Evolutionary conservation across 2,888 invertebrate species (phyloP).

Genomic region (Lingula anatina): DNA sequence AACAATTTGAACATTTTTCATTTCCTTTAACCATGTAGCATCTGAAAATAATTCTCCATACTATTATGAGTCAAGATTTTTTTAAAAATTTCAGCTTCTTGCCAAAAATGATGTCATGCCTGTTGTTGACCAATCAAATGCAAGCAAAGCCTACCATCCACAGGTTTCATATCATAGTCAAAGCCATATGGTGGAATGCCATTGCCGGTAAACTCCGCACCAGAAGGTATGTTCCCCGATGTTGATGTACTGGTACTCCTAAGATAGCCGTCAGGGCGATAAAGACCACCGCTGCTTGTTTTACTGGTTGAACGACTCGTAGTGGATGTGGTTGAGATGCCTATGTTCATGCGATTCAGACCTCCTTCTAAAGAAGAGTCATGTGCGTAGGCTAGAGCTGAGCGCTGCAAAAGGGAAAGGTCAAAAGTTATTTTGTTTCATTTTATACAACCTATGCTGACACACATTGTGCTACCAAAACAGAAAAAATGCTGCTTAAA

Average conservation of each 20-base stretch:
- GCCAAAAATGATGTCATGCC: no score
- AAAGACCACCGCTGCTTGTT: constrained; percentile 78
- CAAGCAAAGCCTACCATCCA: constrained; percentile 23
- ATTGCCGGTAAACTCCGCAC: constrained; percentile 19
- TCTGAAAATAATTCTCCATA: no score
- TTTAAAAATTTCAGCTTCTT: no score
- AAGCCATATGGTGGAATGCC: constrained; percentile 34
- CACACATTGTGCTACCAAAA: constrained; percentile 14
- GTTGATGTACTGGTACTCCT: constrained; percentile 46
- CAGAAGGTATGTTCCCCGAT: constrained; percentile 31
- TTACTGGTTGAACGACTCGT: constrained; percentile 91
- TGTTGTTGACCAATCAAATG: no score
- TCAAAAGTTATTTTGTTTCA: background rate
- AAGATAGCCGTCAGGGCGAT: constrained; percentile 58
- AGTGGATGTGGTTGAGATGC: constrained; percentile 90
- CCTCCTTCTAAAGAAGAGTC: constrained; percentile 53
- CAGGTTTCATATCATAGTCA: constrained; percentile 20
- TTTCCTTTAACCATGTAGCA: no score
- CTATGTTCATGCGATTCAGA: constrained; percentile 59
- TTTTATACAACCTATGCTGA: no score
- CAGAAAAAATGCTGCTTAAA: constrained; percentile 17
- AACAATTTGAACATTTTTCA: no score
- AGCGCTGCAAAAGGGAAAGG: constrained; percentile 56
- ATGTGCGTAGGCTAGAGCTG: constrained; percentile 72
- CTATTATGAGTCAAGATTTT: no score